Evolutionary conservation across 2,888 invertebrate species (phyloP).

Genomic region (Epinotia brunnichana): DNA sequence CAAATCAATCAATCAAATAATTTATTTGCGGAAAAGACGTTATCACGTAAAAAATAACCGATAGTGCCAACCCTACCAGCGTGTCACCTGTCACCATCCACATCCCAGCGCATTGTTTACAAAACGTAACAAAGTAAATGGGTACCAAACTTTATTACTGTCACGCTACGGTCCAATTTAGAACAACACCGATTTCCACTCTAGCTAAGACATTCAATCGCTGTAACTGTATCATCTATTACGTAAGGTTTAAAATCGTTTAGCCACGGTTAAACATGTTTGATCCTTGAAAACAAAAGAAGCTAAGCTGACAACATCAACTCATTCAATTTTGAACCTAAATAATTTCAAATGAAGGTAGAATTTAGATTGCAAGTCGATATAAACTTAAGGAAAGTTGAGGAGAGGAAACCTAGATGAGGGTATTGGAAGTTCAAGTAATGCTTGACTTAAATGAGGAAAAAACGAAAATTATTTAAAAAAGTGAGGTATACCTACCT

Average conservation of each 20-base stretch:
- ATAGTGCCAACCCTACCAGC: not conserved
- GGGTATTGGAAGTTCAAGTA: not conserved
- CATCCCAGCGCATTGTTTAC: slow-evolving; percentile 17
- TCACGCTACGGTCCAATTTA: not conserved
- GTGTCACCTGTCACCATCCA: slow-evolving; percentile 13
- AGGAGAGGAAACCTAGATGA: not conserved
- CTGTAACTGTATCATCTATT: not conserved
- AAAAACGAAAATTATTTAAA: not conserved
- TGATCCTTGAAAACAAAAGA: not conserved
- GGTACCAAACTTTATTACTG: not conserved
- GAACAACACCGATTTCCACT: not conserved
- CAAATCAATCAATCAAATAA: no score
- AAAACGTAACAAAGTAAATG: not conserved
- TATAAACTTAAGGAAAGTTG: not conserved
- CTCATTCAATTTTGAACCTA: not conserved
- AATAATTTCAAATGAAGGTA: no score
- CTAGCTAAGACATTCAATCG: not conserved
- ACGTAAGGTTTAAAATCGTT: not conserved
- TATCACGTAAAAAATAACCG: no score
- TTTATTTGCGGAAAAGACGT: no score
- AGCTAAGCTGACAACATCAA: not conserved
- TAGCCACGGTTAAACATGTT: not conserved
- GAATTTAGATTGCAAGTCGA: not conserved
- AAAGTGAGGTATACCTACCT: no score
- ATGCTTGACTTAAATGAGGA: slow-evolving; percentile 2